phyloP scores from a whole-genome alignment of 1,140 invertebrate species.

The Drosophila equinoxialis region DNA sequence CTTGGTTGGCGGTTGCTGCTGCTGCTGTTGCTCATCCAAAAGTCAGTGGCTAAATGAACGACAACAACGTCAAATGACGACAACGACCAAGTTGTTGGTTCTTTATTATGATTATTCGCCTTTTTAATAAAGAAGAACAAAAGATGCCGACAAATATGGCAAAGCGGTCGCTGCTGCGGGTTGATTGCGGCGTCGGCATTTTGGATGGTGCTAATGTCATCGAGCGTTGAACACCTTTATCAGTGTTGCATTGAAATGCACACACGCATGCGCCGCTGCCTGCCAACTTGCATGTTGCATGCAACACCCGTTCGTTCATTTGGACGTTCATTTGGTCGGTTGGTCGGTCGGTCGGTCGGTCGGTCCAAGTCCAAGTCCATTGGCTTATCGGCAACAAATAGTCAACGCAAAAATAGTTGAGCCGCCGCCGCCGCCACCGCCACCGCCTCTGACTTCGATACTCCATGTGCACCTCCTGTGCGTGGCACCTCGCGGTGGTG shows the following conservation, averaged over 20 bases:
- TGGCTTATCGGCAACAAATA: constrained; percentile 69
- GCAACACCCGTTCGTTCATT: constrained; percentile 19
- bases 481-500: constrained; percentile 56
- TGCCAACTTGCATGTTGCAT: constrained; percentile 68
- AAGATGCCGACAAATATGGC: constrained; percentile 80
- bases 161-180: constrained; percentile 43
- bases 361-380: background rate
- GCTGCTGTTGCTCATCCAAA: constrained; percentile 71
- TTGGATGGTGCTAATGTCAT: constrained; percentile 82
- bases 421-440: background rate
- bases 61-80: constrained; percentile 56
- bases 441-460: background rate
- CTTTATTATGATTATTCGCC: constrained; percentile 81
- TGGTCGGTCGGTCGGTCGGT: too few species aligned
- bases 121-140: constrained; percentile 82
- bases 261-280: constrained; percentile 70
- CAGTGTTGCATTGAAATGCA: constrained; percentile 82
- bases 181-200: constrained; percentile 67
- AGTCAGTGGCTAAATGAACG: constrained; percentile 78
- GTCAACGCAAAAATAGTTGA: constrained; percentile 49
- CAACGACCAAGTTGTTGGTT: constrained; percentile 67
- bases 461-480: background rate
- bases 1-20: constrained; percentile 51
- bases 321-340: background rate
- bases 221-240: constrained; percentile 82